These are phyloP conservation scores for Gracilinanus agilis DNA, from an alignment of 2,113 vertebrate species.

Conservation along the genomic window DNA sequence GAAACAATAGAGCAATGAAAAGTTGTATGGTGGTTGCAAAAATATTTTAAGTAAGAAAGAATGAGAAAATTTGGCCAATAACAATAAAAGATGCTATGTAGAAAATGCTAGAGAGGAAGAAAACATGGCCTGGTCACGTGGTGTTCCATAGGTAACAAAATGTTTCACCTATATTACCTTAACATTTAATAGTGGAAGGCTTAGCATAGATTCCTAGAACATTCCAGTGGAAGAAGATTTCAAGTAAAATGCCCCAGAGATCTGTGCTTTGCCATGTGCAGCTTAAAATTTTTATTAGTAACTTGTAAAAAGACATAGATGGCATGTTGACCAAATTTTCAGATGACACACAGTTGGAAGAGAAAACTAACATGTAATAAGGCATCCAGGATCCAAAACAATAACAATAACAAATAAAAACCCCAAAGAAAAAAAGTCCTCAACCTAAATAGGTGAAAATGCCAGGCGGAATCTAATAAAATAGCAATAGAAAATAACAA, in stretches of 20 bases:
- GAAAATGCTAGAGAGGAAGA: not conserved
- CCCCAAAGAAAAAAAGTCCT: not conserved
- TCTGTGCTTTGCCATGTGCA: not conserved
- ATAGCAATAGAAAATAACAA: not conserved
- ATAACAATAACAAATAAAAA: not conserved
- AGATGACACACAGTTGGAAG: not conserved
- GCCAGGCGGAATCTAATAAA: not conserved
- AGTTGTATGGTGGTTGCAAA: not conserved
- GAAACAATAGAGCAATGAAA: not conserved
- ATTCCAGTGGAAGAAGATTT: not conserved
- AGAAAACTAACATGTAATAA: not conserved
- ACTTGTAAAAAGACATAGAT: not conserved
- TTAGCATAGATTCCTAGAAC: not conserved
- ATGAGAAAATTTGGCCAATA: not conserved
- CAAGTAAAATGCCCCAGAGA: not conserved
- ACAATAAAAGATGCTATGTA: not conserved
- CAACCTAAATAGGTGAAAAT: not conserved
- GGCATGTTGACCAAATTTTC: not conserved
- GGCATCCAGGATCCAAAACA: not conserved
- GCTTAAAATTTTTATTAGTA: not conserved
- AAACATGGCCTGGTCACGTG: not conserved
- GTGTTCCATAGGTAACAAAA: not conserved
- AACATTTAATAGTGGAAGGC: not conserved
- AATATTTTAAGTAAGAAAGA: not conserved
- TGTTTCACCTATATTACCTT: not conserved